phyloP scores from a whole-genome alignment of 2,113 vertebrate genomes.

The Ophthalmotilapia sp. region DNA sequence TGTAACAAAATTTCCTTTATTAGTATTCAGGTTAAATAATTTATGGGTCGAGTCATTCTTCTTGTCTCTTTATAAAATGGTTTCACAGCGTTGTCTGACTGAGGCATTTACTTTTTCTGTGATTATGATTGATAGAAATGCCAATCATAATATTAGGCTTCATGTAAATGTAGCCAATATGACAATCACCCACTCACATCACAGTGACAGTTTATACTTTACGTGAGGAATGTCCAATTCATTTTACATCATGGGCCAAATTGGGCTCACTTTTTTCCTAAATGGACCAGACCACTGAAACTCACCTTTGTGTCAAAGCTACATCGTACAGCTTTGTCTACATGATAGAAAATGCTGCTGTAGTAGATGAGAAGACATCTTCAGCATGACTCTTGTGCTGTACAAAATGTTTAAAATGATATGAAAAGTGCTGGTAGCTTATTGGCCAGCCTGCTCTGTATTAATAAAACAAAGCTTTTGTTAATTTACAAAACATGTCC shows the following conservation, averaged over 20 bases:
- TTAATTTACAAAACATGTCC: background rate
- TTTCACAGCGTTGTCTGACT: background rate
- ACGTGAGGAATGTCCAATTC: background rate
- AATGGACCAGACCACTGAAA: background rate
- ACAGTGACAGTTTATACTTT: background rate
- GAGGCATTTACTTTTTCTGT: background rate
- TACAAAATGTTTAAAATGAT: background rate
- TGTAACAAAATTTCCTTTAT: background rate
- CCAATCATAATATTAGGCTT: background rate
- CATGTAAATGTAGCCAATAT: background rate
- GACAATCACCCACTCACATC: background rate
- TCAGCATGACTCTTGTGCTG: background rate
- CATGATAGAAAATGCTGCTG: background rate
- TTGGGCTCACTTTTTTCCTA: background rate
- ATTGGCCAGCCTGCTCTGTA: background rate
- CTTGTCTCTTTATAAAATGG: background rate
- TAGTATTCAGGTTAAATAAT: background rate
- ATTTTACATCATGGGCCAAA: background rate
- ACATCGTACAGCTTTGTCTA: background rate
- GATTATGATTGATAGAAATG: background rate
- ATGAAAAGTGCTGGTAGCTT: background rate
- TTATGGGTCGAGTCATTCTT: background rate
- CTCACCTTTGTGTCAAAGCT: background rate
- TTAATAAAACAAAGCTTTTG: background rate
- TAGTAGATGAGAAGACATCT: background rate